phyloP scores from a whole-genome alignment of 37 sponge, comb jelly and placozoan species.

The Cliona cf. orientalis region DNA sequence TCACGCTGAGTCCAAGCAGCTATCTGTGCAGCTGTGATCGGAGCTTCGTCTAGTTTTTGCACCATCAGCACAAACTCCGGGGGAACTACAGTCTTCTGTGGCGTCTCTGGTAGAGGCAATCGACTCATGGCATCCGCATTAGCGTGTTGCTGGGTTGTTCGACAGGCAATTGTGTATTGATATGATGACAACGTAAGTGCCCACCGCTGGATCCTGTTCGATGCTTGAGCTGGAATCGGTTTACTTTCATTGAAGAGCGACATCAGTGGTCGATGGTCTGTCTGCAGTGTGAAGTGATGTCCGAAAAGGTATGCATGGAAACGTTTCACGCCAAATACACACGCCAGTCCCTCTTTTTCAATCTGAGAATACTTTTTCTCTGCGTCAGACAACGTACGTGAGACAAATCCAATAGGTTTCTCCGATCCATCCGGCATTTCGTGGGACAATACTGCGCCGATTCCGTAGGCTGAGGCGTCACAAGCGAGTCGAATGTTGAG shows the following conservation, averaged over 20 bases:
- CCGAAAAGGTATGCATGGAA: slow-evolving; percentile 15
- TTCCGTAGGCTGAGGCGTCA: slow-evolving; percentile 33
- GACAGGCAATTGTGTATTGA: no score
- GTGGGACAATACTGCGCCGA: slow-evolving; percentile 39
- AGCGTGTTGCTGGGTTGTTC: neutral
- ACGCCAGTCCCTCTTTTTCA: slow-evolving; percentile 38
- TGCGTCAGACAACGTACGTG: slow-evolving; percentile 24
- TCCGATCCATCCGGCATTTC: slow-evolving; percentile 25
- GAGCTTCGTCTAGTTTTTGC: no score
- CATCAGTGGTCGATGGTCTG: neutral
- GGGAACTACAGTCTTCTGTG: no score
- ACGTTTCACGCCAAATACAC: slow-evolving; percentile 9
- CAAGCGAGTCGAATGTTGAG: slow-evolving; percentile 12
- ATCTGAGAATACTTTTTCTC: slow-evolving; percentile 36
- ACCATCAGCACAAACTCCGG: no score
- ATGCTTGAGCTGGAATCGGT: no score
- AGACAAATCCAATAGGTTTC: slow-evolving; percentile 34
- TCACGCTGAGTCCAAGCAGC: no score
- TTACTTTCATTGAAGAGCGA: no score
- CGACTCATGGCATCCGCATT: neutral
- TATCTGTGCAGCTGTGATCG: no score
- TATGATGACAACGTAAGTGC: no score
- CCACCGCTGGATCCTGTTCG: no score
- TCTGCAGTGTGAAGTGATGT: slow-evolving; percentile 11
- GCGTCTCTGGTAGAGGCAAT: neutral